Evolutionary conservation across 2,797 vertebrate genomes (phyloP), one percentile per base, ranked within the genome.

Genomic region (Pseudochirops corinnae): DNA sequence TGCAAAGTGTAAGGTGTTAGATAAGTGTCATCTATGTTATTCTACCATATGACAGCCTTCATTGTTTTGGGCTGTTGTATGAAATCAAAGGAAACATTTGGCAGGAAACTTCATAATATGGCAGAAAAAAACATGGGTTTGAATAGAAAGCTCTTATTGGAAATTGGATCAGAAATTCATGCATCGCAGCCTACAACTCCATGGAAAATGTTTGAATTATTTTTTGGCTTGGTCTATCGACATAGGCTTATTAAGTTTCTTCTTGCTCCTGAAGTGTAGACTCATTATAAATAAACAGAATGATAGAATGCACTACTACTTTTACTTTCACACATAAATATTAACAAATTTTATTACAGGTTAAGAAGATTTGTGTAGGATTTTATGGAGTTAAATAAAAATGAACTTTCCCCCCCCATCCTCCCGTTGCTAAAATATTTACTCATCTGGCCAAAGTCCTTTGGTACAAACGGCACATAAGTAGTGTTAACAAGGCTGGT

Each of bases 401-500:
- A 87, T 50, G 39, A 87, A 50, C 39, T 87, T 46, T 26, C 3
- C 21, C 74, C n/a, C 74, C 39, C 74, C 24, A 87, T 50, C 9
- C 46, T 46, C 9, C 74, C 50, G 39, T 50, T 87, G 39, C 74
- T 87, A 87, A 33, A 55, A 2, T 4, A 91, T 14, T 0, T 92
- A 39, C 92, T 94, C 74, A 52, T 55, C 28, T 82, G 31, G 94
- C 62, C 16, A 92, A 90, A 94, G 16, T 58, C 62, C 52, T 90
- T 93, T 60, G 57, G 39, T 87, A 56, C 67, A 93, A 90, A 53
- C 14, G 62, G 39, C 39, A 56, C 74, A 93, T 82, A 53, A 18
- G n/a, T 7, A 92, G 39, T 93, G 96, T 97, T 94, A 96, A 58
- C 52, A 94, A 96, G 95, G 26, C 56, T 95, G 16, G 46, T 92